phyloP scores from a whole-genome alignment of 2,113 vertebrate species.

The Egretta garzetta region DNA sequence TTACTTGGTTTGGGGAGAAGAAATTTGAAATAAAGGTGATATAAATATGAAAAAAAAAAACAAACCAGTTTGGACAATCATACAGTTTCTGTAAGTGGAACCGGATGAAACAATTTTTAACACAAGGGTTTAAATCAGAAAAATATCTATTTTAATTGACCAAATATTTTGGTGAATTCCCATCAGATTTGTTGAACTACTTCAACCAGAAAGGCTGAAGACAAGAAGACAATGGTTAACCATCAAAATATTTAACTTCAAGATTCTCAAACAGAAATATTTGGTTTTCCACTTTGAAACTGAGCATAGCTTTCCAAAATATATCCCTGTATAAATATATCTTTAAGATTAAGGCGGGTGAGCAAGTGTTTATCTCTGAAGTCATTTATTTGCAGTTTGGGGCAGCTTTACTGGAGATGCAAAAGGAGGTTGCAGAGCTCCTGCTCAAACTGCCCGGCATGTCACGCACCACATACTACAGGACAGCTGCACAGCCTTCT shows the following conservation, averaged over 20 bases:
- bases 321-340: background rate
- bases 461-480: background rate
- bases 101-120: background rate
- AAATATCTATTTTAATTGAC: background rate
- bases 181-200: background rate
- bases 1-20: background rate
- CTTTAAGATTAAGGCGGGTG: background rate
- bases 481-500: conserved; percentile 52
- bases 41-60: background rate
- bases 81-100: background rate
- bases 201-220: background rate
- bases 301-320: conserved; percentile 16
- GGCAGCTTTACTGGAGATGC: background rate
- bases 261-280: background rate
- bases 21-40: background rate
- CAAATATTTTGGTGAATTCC: background rate
- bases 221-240: background rate
- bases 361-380: background rate
- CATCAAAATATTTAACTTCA: background rate
- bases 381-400: conserved; percentile 3
- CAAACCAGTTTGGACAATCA: background rate
- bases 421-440: background rate
- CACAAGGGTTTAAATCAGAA: background rate
- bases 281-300: background rate
- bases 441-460: background rate